Percentiles rank a stretch among this genome's conserved stretches.
Evolutionary conservation across 2,797 vertebrate genomes (phyloP).

Genomic region (Allobates femoralis): DNA sequence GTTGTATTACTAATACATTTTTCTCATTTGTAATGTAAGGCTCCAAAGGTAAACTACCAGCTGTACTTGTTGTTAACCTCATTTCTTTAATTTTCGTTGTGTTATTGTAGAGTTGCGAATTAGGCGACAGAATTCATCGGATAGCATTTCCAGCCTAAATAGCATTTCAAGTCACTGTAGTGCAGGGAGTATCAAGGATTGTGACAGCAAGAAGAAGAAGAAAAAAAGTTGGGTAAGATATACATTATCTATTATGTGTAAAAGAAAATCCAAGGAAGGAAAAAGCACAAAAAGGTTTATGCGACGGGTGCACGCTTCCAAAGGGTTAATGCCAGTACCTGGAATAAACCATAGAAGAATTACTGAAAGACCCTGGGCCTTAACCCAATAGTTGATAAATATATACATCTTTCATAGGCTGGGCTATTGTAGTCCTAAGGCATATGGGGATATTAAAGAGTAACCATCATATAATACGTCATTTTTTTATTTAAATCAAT

Average conservation of each 20-base stretch:
- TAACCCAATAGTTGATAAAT: too few relatives aligned
- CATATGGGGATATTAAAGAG: too few relatives aligned
- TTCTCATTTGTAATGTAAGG: background rate
- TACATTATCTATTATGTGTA: background rate
- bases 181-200: conserved; percentile 89
- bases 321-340: too few relatives aligned
- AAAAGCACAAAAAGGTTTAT: too few relatives aligned
- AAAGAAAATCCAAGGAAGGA: background rate
- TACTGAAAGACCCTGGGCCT: too few relatives aligned
- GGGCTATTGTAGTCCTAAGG: too few relatives aligned
- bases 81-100: conserved; percentile 7
- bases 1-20: background rate
- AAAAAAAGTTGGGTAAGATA: conserved; percentile 95
- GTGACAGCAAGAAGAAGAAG: conserved; percentile 96
- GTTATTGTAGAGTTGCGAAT: conserved; percentile 83
- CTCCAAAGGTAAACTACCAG: background rate
- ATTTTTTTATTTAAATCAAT: too few relatives aligned
- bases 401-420: too few relatives aligned
- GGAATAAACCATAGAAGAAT: too few relatives aligned
- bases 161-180: conserved; percentile 96
- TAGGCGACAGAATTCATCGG: conserved; percentile 93
- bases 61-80: background rate
- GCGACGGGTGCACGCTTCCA: too few relatives aligned
- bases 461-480: too few relatives aligned
- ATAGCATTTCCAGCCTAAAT: conserved; percentile 96